These are phyloP conservation scores for Drosophila pseudoobscura DNA, from an alignment of 1,140 invertebrate species.

Conservation along the genomic window DNA sequence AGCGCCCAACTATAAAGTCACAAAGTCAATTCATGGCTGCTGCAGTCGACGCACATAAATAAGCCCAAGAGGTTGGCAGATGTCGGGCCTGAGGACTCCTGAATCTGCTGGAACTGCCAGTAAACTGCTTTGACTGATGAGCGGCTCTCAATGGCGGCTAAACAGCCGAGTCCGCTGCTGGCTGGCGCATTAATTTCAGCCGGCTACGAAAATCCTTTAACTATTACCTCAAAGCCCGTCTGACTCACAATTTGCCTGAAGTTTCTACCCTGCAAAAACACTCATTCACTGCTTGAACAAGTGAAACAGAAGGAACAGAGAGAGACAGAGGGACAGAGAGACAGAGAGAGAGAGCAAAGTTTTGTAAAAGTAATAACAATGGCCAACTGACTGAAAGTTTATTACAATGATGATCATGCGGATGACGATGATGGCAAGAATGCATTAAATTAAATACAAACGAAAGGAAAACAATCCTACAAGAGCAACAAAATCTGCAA, in stretches of 20 bases:
- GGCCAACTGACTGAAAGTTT: constrained; percentile 55
- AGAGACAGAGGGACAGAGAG: not conserved
- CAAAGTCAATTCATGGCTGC: constrained; percentile 70
- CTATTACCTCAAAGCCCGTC: constrained; percentile 13
- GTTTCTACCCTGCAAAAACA: constrained; percentile 24
- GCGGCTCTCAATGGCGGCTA: constrained; percentile 22
- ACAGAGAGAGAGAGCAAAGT: constrained; percentile 17
- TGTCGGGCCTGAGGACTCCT: not conserved
- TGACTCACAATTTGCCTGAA: constrained; percentile 35
- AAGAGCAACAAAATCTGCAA: constrained; percentile 26
- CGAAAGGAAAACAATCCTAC: constrained; percentile 56
- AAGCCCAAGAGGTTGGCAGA: constrained; percentile 53
- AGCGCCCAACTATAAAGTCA: constrained; percentile 54
- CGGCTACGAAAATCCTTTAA: constrained; percentile 15
- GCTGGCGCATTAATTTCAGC: constrained; percentile 40
- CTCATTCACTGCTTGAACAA: constrained; percentile 11
- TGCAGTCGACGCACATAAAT: constrained; percentile 77
- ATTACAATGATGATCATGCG: constrained; percentile 31
- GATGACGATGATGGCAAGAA: constrained; percentile 48
- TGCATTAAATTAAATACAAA: constrained; percentile 74
- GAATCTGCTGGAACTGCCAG: not conserved
- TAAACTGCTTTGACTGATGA: constrained; percentile 60
- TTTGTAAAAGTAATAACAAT: constrained; percentile 65
- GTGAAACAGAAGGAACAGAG: constrained; percentile 18
- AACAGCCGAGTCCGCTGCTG: constrained; percentile 11